Evolutionary conservation across 2,888 invertebrate species (phyloP), one percentile per base, ranked within the genome.

Genomic region (Erebia ligea): DNA sequence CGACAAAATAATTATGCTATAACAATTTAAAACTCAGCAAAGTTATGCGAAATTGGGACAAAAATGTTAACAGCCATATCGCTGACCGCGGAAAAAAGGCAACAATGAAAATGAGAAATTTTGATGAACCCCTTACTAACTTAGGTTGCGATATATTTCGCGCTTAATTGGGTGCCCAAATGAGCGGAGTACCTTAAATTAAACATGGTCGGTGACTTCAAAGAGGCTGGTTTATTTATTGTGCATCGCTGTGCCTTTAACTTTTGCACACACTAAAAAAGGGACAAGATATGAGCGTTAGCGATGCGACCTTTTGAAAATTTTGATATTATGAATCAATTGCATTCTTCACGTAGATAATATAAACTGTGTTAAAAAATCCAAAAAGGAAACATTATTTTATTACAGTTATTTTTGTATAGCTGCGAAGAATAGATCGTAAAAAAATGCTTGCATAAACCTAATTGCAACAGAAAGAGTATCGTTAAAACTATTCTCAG

Each of bases 151-250:
- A 89, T 89, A 90, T 83, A 88, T 90, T 88, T 87, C 87, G 82
- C 88, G 83, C 87, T 90, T 91, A 92, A 92, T 91, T 92, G 92
- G 90, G 80, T 79, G 78, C 81, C 84, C 83, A 86, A 89, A 90
- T 87, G 86, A 87, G 84, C 77, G 74, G 78, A 83, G 86, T 82
- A 84, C 85, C 82, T 90, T 86, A 86, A 89, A 87, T 89, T 88
- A 84, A 87, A 79, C 71, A 82, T 77, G 76, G 78, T 86, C 91
- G 91, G 91, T 82, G 72, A 86, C 86, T 84, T 92, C 90, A 92
- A 91, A 92, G 86, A 79, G 74, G 61, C 72, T 70, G 74, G 75
- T 82, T 84, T 86, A 87, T 88, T 88, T 87, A 89, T 87, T 88
- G 85, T 86, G 78, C 78, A 79, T 76, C 76, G 76, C 73, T 74